Percentiles rank a stretch among this genome's conserved stretches.
Evolutionary conservation across 2,888 invertebrate genomes (phyloP).

Genomic region (Apamea sordens): DNA sequence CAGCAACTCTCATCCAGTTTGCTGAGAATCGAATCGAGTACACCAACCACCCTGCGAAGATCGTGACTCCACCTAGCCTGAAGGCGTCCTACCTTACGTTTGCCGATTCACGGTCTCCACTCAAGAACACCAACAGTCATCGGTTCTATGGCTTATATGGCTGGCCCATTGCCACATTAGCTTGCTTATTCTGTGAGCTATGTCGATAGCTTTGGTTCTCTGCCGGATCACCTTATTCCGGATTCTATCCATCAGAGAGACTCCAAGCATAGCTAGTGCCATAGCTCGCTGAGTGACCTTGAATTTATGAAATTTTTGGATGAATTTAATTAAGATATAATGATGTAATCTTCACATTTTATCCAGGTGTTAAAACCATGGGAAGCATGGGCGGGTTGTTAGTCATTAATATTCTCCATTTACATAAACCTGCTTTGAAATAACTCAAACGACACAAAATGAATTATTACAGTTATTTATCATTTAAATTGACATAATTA

Average conservation of each 20-base stretch:
- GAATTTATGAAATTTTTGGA: not conserved
- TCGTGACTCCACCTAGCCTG: not conserved
- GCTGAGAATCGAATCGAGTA: too few species aligned
- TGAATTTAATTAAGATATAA: not conserved
- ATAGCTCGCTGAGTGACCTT: not conserved
- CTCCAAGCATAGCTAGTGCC: not conserved
- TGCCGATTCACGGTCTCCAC: too few species aligned
- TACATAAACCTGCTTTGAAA: not conserved
- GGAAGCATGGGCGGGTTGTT: not conserved
- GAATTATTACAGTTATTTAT: constrained; percentile 59
- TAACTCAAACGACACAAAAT: constrained; percentile 24
- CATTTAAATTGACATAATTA: constrained; percentile 65
- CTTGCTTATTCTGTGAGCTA: not conserved
- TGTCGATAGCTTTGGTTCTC: not conserved
- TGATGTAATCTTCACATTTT: not conserved
- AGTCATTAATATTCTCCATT: not conserved
- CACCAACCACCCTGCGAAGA: not conserved
- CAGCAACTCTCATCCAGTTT: not conserved
- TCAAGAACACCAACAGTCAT: not conserved
- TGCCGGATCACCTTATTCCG: not conserved
- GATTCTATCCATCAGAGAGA: not conserved
- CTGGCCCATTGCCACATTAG: too few species aligned
- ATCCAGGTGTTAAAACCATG: not conserved
- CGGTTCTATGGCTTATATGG: not conserved
- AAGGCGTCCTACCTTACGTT: too few species aligned